These are phyloP conservation scores for Parnassius mnemosyne DNA, from an alignment of 2,888 invertebrate genomes.

Conservation along the genomic window DNA sequence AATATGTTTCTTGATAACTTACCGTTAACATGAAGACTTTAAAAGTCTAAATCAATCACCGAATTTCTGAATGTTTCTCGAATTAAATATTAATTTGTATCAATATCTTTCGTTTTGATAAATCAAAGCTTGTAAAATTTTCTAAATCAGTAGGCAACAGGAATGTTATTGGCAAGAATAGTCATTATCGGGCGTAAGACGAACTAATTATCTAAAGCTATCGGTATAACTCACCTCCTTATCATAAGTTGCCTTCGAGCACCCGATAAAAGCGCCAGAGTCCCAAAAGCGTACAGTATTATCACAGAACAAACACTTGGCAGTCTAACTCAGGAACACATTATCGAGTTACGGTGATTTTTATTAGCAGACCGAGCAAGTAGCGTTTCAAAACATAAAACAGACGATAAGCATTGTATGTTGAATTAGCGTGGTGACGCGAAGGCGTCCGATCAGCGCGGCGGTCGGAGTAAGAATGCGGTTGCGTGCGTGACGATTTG, in stretches of 20 bases:
- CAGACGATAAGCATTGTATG: slow-evolving; percentile 44
- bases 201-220: slow-evolving; percentile 75
- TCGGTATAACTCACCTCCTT: slow-evolving; percentile 71
- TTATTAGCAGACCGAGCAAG: slow-evolving; percentile 51
- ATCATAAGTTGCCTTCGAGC: slow-evolving; percentile 63
- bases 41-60: slow-evolving; percentile 1
- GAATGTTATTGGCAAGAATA: slow-evolving; percentile 21
- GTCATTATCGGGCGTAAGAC: slow-evolving; percentile 40
- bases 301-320: slow-evolving; percentile 65
- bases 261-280: slow-evolving; percentile 53
- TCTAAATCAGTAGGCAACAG: slow-evolving; percentile 11
- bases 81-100: too few relatives aligned
- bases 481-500: slow-evolving; percentile 42
- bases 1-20: too few relatives aligned
- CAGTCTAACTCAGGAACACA: slow-evolving; percentile 15
- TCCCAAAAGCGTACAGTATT: slow-evolving; percentile 51
- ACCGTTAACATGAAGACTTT: background rate
- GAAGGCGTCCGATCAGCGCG: slow-evolving; percentile 48
- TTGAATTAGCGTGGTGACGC: slow-evolving; percentile 24
- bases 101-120: background rate
- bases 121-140: background rate
- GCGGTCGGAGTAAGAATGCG: slow-evolving; percentile 57
- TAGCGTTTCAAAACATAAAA: slow-evolving; percentile 50
- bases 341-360: slow-evolving; percentile 48
- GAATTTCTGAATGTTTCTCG: background rate